phyloP scores from a whole-genome alignment of 2,113 vertebrate genomes.

The Cyprinodon tularosa region DNA sequence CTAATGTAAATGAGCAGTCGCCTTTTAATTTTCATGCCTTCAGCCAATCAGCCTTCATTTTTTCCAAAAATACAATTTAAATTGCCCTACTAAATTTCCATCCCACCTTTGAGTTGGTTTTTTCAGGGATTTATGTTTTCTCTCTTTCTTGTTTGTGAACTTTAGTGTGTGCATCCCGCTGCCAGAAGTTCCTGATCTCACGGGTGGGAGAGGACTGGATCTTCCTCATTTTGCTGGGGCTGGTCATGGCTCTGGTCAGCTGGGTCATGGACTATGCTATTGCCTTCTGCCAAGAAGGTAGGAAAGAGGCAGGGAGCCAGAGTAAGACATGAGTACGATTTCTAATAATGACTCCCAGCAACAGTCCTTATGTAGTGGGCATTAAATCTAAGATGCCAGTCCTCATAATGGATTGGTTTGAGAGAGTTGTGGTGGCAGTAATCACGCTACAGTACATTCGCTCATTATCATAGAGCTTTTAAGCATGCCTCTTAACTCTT shows the following conservation, averaged over 20 bases:
- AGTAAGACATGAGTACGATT: not conserved
- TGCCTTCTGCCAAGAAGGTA: constrained; percentile 96
- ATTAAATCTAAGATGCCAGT: not conserved
- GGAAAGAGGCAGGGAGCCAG: constrained; percentile 36
- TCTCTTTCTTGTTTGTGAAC: not conserved
- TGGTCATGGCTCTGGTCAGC: constrained; percentile 97
- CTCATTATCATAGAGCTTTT: too few relatives aligned
- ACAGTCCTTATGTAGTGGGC: not conserved
- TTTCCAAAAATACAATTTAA: not conserved
- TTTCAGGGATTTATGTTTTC: not conserved
- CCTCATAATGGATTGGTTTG: not conserved
- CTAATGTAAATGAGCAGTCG: not conserved
- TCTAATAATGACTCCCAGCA: not conserved
- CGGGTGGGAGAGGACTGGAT: constrained; percentile 98
- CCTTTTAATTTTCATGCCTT: not conserved
- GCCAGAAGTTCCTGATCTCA: constrained; percentile 93
- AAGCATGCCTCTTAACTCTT: too few relatives aligned
- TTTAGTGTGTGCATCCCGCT: constrained; percentile 89
- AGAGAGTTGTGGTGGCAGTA: not conserved
- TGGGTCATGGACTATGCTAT: constrained; percentile 99
- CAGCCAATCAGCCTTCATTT: not conserved
- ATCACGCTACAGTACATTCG: not conserved
- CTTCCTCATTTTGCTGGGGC: constrained; percentile 95
- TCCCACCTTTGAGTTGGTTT: not conserved
- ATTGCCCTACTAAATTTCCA: not conserved